Percentiles rank a stretch among this genome's conserved stretches.
Conservation (phyloP, 92 coral and sea anemone genomes). For the Zoanthus gigantus region DNA sequence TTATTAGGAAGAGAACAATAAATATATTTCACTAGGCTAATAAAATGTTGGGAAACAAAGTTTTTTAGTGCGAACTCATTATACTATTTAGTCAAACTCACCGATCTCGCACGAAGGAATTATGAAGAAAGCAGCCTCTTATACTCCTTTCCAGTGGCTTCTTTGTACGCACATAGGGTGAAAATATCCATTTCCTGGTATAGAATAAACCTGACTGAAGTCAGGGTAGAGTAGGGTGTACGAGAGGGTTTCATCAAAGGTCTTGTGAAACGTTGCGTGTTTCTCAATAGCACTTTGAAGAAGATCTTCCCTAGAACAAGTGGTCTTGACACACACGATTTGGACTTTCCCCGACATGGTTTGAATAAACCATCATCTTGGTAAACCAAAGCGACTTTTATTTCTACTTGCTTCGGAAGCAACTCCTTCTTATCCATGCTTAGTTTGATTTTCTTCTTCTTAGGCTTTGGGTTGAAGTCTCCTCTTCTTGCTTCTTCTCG, state of each 20-base stretch:
- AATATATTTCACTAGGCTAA: background rate
- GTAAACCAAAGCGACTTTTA: slow-evolving; percentile 55
- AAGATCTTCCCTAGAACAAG: slow-evolving; percentile 49
- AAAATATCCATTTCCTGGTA: slow-evolving; percentile 48
- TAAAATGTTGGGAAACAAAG: slow-evolving; percentile 16
- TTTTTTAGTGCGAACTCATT: background rate
- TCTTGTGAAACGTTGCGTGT: slow-evolving; percentile 58
- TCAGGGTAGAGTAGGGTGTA: slow-evolving; percentile 44
- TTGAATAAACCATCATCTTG: slow-evolving; percentile 49
- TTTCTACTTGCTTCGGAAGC: slow-evolving; percentile 45
- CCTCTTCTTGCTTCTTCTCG: slow-evolving; percentile 52
- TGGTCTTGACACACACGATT: slow-evolving; percentile 21
- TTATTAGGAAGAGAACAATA: slow-evolving; percentile 5
- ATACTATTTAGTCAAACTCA: slow-evolving; percentile 6
- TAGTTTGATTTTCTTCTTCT: slow-evolving; percentile 38
- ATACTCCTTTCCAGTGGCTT: slow-evolving; percentile 67
- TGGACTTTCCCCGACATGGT: slow-evolving; percentile 55
- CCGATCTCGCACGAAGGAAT: slow-evolving; percentile 45
- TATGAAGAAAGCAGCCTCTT: slow-evolving; percentile 57
- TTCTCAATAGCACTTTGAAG: slow-evolving; percentile 54
- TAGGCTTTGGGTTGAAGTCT: slow-evolving; percentile 35
- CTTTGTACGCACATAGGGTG: slow-evolving; percentile 52
- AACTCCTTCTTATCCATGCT: background rate
- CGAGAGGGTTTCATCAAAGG: slow-evolving; percentile 54
- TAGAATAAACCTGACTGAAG: slow-evolving; percentile 29